Conservation (phyloP, 2,888 invertebrate species). For the Teleogryllus oceanicus region DNA sequence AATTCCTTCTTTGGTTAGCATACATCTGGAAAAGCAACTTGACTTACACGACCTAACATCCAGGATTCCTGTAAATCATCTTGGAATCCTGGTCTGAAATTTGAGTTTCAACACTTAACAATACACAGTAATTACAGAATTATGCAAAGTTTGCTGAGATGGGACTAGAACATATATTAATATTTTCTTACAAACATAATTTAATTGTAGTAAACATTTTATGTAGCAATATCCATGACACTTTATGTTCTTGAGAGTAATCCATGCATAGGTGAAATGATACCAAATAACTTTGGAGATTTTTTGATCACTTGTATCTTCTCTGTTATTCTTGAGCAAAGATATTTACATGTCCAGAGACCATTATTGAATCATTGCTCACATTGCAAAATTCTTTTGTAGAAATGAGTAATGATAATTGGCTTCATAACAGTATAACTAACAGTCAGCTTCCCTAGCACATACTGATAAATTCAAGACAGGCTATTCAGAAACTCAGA, state of each 20-base stretch:
- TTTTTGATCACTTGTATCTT: not conserved
- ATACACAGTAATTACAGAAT: conserved; percentile 2
- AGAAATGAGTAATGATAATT: not conserved
- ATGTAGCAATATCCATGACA: not conserved
- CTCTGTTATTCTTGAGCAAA: not conserved
- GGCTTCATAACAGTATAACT: not conserved
- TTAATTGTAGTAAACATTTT: conserved; percentile 3
- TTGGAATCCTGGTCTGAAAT: not conserved
- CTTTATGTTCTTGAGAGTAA: not conserved
- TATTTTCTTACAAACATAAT: not conserved
- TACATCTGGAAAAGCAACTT: not conserved
- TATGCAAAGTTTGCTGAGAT: not conserved
- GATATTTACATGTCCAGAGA: conserved; percentile 18
- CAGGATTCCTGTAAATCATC: not conserved
- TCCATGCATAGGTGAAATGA: not conserved
- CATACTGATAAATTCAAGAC: not conserved
- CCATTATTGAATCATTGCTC: not conserved
- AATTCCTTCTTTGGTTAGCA: not conserved
- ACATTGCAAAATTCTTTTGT: not conserved
- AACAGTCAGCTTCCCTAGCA: not conserved
- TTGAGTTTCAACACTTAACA: conserved; percentile 18
- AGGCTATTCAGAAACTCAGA: not conserved
- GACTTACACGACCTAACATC: not conserved
- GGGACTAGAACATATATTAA: conserved; percentile 18
- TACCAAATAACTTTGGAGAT: not conserved